Conservation (phyloP, 2,113 vertebrate species). For the Micronycteris hirsuta region DNA sequence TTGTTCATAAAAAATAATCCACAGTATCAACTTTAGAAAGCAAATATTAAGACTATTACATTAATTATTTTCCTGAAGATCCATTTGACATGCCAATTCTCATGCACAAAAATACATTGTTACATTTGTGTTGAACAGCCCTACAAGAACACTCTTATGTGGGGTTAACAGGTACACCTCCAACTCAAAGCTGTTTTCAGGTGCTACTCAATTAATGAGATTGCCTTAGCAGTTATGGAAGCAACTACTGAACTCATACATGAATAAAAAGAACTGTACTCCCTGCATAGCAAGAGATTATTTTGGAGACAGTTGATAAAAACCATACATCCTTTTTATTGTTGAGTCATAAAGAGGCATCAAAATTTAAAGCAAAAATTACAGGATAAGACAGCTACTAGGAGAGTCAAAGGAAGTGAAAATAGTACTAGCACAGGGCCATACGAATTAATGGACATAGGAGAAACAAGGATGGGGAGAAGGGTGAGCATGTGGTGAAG, state of each 20-base stretch:
- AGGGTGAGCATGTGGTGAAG: slow-evolving; percentile 73
- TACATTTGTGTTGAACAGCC: slow-evolving; percentile 64
- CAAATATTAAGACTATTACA: slow-evolving; percentile 68
- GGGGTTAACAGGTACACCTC: slow-evolving; percentile 33
- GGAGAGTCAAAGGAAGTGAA: slow-evolving; percentile 55
- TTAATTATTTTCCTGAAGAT: slow-evolving; percentile 68
- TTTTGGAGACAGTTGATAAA: slow-evolving; percentile 77
- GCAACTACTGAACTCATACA: slow-evolving; percentile 56
- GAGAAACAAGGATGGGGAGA: slow-evolving; percentile 48
- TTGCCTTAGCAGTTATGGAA: slow-evolving; percentile 59
- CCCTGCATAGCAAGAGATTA: slow-evolving; percentile 64
- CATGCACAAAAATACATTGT: slow-evolving; percentile 68
- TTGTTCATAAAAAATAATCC: slow-evolving; percentile 70
- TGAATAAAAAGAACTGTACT: slow-evolving; percentile 57
- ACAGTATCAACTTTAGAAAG: slow-evolving; percentile 73
- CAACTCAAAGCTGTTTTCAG: slow-evolving; percentile 53
- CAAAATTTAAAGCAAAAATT: slow-evolving; percentile 81
- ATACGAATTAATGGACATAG: slow-evolving; percentile 69
- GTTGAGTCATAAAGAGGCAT: slow-evolving; percentile 81
- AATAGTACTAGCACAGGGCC: slow-evolving; percentile 63
- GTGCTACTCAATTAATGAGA: slow-evolving; percentile 54
- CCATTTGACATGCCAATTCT: slow-evolving; percentile 69
- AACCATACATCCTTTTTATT: slow-evolving; percentile 81
- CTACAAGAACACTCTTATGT: background rate
- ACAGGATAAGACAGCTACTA: slow-evolving; percentile 70